Conservation (phyloP, 2,888 invertebrate genomes). For the Cephonodes hylas region DNA sequence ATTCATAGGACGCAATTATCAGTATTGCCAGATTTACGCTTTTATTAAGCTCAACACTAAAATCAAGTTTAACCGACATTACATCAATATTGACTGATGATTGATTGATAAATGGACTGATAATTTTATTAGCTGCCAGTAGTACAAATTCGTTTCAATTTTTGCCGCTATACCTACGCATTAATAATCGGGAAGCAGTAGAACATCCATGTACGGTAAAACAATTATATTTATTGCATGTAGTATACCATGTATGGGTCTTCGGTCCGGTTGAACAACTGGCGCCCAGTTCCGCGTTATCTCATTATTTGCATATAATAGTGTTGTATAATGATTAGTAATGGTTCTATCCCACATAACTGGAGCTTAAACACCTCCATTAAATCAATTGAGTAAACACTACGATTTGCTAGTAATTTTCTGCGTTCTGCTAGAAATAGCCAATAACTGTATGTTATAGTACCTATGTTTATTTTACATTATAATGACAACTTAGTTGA, state of each 20-base stretch:
- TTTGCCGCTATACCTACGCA: slow-evolving; percentile 18
- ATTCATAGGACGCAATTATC: no score
- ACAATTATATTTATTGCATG: slow-evolving; percentile 49
- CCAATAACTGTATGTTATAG: no score
- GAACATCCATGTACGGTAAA: slow-evolving; percentile 45
- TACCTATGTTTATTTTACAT: no score
- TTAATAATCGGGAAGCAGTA: slow-evolving; percentile 46
- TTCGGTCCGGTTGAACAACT: slow-evolving; percentile 38
- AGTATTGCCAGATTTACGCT: no score
- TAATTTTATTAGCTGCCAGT: background rate
- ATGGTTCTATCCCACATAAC: slow-evolving; percentile 26
- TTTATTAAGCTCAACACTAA: no score
- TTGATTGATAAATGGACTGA: background rate
- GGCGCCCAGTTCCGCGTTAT: slow-evolving; percentile 51
- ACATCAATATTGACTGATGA: background rate
- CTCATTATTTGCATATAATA: slow-evolving; percentile 58
- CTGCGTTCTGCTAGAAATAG: background rate
- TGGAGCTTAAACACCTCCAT: background rate
- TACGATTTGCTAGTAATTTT: background rate
- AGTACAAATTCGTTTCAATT: background rate
- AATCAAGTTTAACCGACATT: background rate
- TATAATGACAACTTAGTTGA: no score
- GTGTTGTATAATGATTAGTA: slow-evolving; percentile 20
- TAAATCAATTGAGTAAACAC: background rate
- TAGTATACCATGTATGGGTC: slow-evolving; percentile 44